Evolutionary conservation across 1,140 invertebrate species (phyloP), one percentile per base, ranked within the genome.

Genomic region (Orussus abietinus): DNA sequence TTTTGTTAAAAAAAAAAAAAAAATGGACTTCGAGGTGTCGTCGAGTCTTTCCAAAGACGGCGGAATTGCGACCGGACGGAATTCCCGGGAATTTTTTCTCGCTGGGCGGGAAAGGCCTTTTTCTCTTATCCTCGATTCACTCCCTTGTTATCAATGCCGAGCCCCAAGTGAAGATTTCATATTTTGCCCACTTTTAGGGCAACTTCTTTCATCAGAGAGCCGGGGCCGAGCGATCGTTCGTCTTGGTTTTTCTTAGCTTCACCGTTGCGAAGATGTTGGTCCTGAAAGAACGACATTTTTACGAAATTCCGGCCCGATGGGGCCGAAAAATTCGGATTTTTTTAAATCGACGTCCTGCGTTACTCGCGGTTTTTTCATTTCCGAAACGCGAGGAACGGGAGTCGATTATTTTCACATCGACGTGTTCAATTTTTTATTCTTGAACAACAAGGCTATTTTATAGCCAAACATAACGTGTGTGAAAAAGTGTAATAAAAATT

Each of bases 171-270:
- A n/a, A n/a, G n/a, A n/a, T n/a, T n/a, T n/a, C n/a, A n/a, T n/a
- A n/a, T n/a, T n/a, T n/a, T n/a, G n/a, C n/a, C n/a, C n/a, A n/a
- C n/a, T n/a, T n/a, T n/a, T n/a, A n/a, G n/a, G n/a, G n/a, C n/a
- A n/a, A n/a, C 37, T 60, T 56, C 49, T 56, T 57, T 66, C 65
- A 72, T 66, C 63, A 71, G 36, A 74, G 49, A 11, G 69, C 68
- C 32, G 88, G 87, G 51, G 85, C 85, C 34, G 85, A 88, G 53
- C 87, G 80, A 71, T 91, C 87, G 66, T 89, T 88, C 63, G 86
- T 89, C 73, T 87, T 82, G 42, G 85, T 85, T 77, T 90, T 90
- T 59, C 86, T 79, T 57, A 88, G 79, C 75, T 90, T 91, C 56
- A 91, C 87, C 37, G 86, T 90, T 30, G 86, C 85, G 64, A 90